Evolutionary conservation across 2,888 invertebrate genomes (phyloP), one percentile per base, ranked within the genome.

Genomic region (Nomada hirtipes): DNA sequence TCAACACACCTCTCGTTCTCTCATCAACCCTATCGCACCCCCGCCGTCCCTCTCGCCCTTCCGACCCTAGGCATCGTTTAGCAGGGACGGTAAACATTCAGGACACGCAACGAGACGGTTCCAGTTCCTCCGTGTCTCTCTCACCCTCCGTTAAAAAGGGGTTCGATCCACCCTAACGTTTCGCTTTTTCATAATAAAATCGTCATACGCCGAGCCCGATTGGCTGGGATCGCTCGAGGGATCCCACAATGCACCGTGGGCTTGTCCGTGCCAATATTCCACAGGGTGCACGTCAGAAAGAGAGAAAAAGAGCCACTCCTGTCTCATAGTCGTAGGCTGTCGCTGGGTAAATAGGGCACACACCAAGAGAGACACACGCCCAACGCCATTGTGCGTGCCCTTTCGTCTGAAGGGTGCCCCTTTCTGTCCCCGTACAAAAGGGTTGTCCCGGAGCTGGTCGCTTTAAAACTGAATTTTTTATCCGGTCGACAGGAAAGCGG

Each of bases 311-410:
- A 83, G 77, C 80, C 74, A 80, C 82, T 85, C 61, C 55, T 55
- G 20, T 79, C 77, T 71, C 77, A 18, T 72, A 44, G 68, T 82
- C 86, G 83, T 89, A 89, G 90, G 91, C 90, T 92, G 92, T 91
- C 92, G 92, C 89, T 93, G 90, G 88, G 92, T 92, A 93, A 93
- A 93, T 93, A 93, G 93, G 92, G 92, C 91, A 92, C 92, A 89
- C 92, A 89, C 92, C 88, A 91, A 91, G 93, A 92, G 93, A 91
- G 93, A 93, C 93, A 93, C 93, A 93, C 93, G 93, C 93, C 93
- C 93, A 91, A 83, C 89, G 88, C 65, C 86, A 91, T 93, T 93
- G 92, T 93, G 88, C 86, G 86, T 88, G 84, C 90, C 88, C 90
- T 90, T 88, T 90, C 89, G 85, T 76, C 76, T 77, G 72, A 83